Evolutionary conservation across 2,888 invertebrate species (phyloP), one percentile per base, ranked within the genome.

Genomic region (Leucania comma): DNA sequence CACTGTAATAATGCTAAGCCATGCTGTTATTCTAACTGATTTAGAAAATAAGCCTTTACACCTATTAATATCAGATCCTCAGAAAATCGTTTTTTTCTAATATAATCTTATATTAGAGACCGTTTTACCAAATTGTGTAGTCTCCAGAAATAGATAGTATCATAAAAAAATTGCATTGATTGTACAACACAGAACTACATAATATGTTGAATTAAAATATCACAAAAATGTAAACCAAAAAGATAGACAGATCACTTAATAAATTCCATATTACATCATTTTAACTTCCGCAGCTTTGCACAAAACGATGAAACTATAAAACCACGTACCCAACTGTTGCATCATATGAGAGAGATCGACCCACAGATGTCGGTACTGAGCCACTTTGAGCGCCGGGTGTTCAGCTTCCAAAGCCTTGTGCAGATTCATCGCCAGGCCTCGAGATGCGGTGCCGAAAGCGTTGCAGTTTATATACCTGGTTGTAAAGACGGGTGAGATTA

Each of bases 291-390:
- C 53, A 59, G 24, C 24, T 42, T 32, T 24, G 17, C 24, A 63
- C 38, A 58, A 24, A 65, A 46, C n/a, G 12, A 60, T 56, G 22
- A 54, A 54, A 60, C 26, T 38, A 62, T 65, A 51, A 57, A 20
- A 14, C 5, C 12, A 69, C 86, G 75, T 93, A 93, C 97, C 97
- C 83, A 97, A 91, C 88, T 98, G 97, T 88, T 98, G 97, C 97
- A 97, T 97, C 97, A 97, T 97, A 82, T 97, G 97, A 4, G 97
- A 97, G 32, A 98, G 91, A 86, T 98, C 97, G 1, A 97, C 97
- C 97, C 97, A 97, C 26, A 97, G 92, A 88, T 97, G 97, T 20
- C 97, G 96, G 89, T 97, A 97, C 87, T 97, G 97, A 0, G 97
- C 97, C 42, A 98, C 90, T 83, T 97, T 97, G 73, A 96, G 92